A percentile compares a stretch with the other conserved stretches of the same genome.
Evolutionary conservation across 1,140 invertebrate genomes (phyloP).

Genomic region (Apis florea): DNA sequence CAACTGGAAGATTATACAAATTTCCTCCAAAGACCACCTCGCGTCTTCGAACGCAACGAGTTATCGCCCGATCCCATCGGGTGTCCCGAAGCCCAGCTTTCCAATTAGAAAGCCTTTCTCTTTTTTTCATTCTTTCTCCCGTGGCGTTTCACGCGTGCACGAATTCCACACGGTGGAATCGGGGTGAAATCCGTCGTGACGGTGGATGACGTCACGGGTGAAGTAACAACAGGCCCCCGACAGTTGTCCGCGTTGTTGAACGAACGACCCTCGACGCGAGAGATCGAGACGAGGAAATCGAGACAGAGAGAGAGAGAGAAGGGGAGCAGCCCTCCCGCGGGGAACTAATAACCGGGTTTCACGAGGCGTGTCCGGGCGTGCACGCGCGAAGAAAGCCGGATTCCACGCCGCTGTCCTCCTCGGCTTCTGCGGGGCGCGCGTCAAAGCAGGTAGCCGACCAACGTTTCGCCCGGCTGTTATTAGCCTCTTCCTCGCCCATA

Average conservation of each 20-base stretch:
- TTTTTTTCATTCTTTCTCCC: background rate
- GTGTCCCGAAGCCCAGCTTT: conserved; percentile 20
- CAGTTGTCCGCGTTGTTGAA: conserved; percentile 4
- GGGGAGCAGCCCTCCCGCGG: conserved; percentile 61
- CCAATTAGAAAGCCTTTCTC: conserved; percentile 44
- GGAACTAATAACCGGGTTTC: conserved; percentile 74
- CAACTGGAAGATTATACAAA: no score
- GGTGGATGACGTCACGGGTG: conserved; percentile 50
- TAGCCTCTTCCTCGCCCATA: conserved; percentile 76
- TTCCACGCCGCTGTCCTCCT: conserved; percentile 37
- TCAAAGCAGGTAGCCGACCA: conserved; percentile 66
- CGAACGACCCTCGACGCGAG: conserved; percentile 35
- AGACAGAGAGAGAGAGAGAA: background rate
- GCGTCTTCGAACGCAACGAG: background rate
- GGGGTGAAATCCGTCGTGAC: conserved; percentile 27
- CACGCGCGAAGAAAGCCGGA: conserved; percentile 51
- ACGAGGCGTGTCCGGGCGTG: conserved; percentile 58
- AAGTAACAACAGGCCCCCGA: conserved; percentile 51
- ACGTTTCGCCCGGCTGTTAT: conserved; percentile 70
- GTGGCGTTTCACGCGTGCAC: conserved; percentile 2
- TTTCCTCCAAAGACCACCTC: no score
- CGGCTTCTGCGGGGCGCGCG: conserved; percentile 44
- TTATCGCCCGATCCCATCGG: background rate
- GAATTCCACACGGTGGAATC: conserved; percentile 13
- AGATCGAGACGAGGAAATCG: conserved; percentile 10